Conservation (phyloP, 1,140 invertebrate genomes). For the Caerostris extrusa region DNA sequence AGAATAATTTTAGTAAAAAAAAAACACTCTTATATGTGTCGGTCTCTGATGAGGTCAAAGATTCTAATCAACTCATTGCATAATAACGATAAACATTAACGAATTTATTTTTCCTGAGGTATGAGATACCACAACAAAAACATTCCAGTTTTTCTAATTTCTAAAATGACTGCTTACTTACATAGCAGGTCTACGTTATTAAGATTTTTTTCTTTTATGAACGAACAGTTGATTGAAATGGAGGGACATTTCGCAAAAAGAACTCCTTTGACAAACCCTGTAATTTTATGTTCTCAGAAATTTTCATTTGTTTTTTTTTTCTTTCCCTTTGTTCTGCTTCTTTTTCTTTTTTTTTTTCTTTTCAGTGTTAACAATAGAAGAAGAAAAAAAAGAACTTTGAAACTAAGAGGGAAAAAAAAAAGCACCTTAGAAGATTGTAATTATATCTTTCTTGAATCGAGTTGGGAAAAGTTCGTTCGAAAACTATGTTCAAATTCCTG, state of each 20-base stretch:
- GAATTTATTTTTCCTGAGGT: neutral
- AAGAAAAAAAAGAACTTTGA: conserved; percentile 15
- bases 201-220: neutral
- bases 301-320: conserved; percentile 3
- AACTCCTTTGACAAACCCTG: conserved; percentile 36
- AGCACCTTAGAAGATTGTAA: conserved; percentile 34
- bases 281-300: conserved; percentile 44
- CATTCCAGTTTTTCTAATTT: neutral
- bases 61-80: neutral
- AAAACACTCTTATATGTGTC: too few species aligned
- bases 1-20: too few species aligned
- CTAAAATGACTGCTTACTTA: neutral
- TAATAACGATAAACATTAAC: neutral
- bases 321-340: too few species aligned
- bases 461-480: conserved; percentile 9
- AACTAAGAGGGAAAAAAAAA: conserved; percentile 30
- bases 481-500: conserved; percentile 17
- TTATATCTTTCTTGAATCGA: conserved; percentile 56
- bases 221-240: conserved; percentile 16
- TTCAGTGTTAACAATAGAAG: conserved; percentile 30
- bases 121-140: neutral
- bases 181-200: neutral
- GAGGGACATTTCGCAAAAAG: conserved; percentile 1
- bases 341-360: neutral
- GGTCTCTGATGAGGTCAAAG: neutral